These are phyloP conservation scores for Solen grandis DNA, from an alignment of 1,140 invertebrate genomes.

Conservation along the genomic window DNA sequence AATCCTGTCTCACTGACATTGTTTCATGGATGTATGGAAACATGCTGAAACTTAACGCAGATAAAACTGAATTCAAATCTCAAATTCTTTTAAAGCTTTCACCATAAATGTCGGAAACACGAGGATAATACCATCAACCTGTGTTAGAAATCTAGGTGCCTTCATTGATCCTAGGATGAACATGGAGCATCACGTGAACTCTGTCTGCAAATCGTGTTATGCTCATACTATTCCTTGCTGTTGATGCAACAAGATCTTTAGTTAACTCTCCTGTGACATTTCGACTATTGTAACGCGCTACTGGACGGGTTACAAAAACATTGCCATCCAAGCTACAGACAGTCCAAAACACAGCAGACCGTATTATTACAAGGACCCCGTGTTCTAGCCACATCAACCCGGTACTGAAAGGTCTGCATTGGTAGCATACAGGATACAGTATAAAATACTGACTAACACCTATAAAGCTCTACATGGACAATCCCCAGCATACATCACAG, in stretches of 20 bases:
- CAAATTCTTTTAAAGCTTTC: background rate
- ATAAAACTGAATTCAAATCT: slow-evolving; percentile 25
- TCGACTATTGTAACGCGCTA: slow-evolving; percentile 7
- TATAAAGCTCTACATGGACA: too few species aligned
- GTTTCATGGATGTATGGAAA: slow-evolving; percentile 3
- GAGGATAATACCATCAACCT: background rate
- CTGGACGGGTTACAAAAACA: background rate
- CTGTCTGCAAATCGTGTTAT: too few species aligned
- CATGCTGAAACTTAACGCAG: slow-evolving; percentile 11
- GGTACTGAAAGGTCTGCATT: slow-evolving; percentile 11
- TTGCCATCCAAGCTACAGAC: background rate
- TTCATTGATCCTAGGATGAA: background rate
- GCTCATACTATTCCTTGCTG: too few species aligned
- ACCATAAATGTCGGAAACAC: background rate
- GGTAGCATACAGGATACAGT: background rate
- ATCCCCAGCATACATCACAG: too few species aligned
- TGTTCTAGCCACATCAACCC: background rate
- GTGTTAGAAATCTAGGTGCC: background rate
- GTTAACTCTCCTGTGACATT: background rate
- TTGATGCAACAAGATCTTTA: too few species aligned
- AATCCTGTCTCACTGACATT: slow-evolving; percentile 4
- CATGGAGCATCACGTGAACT: too few species aligned
- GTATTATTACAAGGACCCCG: background rate
- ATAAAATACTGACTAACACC: slow-evolving; percentile 8
- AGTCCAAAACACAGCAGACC: slow-evolving; percentile 21